These are phyloP conservation scores for Oxyscelio sp. DNA, from an alignment of 2,888 invertebrate genomes.

Conservation along the genomic window DNA sequence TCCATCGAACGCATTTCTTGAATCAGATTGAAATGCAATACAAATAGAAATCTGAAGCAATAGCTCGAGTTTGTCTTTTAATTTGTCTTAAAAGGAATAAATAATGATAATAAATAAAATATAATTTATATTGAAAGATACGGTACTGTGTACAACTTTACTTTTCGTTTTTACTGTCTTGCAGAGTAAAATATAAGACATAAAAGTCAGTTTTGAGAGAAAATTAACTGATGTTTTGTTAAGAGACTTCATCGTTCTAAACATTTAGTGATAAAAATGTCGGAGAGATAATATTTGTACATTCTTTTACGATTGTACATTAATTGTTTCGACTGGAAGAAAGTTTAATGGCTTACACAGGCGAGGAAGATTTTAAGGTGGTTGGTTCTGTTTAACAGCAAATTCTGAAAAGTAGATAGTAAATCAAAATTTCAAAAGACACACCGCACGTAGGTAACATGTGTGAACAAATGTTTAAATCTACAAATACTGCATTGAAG, in stretches of 20 bases:
- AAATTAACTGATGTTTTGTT: too few relatives aligned
- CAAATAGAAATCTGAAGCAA: conserved; percentile 23
- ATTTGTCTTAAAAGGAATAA: too few relatives aligned
- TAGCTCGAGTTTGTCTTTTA: too few relatives aligned
- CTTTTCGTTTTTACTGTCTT: too few relatives aligned
- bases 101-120: too few relatives aligned
- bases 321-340: conserved; percentile 59
- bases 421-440: conserved; percentile 81
- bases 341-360: conserved; percentile 56
- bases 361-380: conserved; percentile 59
- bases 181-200: too few relatives aligned
- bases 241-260: conserved; percentile 7
- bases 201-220: too few relatives aligned
- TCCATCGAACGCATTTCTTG: too few relatives aligned
- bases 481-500: conserved; percentile 74
- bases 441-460: conserved; percentile 77
- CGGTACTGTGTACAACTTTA: too few relatives aligned
- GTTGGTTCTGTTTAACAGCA: conserved; percentile 65
- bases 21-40: too few relatives aligned
- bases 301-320: conserved; percentile 52
- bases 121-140: too few relatives aligned
- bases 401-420: conserved; percentile 80
- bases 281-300: conserved; percentile 37
- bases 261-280: conserved; percentile 12
- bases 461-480: conserved; percentile 82